Conservation (phyloP, 2,888 invertebrate species). For the Drosophila rellima region DNA sequence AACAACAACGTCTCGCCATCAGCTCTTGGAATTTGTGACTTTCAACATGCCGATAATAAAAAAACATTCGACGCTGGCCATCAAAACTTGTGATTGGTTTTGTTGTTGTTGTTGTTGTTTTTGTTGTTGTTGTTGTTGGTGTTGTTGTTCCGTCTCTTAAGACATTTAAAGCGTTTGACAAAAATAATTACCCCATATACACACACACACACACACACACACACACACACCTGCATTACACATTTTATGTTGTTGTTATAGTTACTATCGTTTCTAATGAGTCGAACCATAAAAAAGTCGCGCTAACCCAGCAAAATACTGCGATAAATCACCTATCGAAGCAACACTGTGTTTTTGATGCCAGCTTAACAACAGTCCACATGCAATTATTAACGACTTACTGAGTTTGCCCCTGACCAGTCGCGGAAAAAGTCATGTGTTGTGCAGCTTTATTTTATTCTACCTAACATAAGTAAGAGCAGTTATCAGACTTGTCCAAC, state of each 20-base stretch:
- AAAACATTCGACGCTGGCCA: constrained; percentile 61
- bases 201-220: constrained; percentile 39
- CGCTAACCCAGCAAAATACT: constrained; percentile 12
- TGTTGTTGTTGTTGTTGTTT: constrained; percentile 12
- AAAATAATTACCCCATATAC: constrained; percentile 69
- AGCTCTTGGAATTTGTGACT: constrained; percentile 54
- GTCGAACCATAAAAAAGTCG: constrained; percentile 49
- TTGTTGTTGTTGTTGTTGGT: constrained; percentile 11
- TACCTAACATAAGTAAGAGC: neutral
- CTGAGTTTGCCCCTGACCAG: neutral
- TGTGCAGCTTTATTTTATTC: neutral
- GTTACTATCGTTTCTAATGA: constrained; percentile 65
- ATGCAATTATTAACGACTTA: neutral
- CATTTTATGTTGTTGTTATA: constrained; percentile 58
- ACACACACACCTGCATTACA: constrained; percentile 17
- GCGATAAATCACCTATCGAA: constrained; percentile 30
- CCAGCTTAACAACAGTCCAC: neutral
- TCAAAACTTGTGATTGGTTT: constrained; percentile 77
- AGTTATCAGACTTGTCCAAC: neutral
- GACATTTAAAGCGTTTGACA: constrained; percentile 68
- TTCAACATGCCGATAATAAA: constrained; percentile 60
- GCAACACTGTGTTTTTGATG: neutral
- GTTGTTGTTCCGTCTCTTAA: constrained; percentile 31
- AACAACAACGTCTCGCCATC: constrained; percentile 24
- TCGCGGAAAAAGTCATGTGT: neutral